Conservation (phyloP, 2,797 vertebrate genomes). For the Acridotheres tristis region DNA sequence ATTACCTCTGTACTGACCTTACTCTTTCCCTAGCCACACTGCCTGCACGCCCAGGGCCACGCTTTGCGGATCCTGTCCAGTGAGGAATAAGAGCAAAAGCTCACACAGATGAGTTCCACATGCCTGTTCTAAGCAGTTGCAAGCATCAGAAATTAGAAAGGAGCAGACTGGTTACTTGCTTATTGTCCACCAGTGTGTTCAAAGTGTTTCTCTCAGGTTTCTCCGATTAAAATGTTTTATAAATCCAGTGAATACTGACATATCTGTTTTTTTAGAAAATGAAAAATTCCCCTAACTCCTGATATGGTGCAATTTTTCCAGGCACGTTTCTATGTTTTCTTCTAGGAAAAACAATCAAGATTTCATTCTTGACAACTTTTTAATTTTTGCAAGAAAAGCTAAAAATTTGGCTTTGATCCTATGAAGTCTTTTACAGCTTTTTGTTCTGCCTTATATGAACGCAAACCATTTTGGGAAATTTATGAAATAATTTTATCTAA, state of each 20-base stretch:
- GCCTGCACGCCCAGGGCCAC: conserved; percentile 57
- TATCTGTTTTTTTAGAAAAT: conserved; percentile 31
- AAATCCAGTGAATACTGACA: conserved; percentile 36
- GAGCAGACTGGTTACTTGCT: conserved; percentile 13
- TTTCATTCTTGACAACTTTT: conserved; percentile 64
- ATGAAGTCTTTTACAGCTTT: conserved; percentile 55
- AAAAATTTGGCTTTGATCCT: conserved; percentile 47
- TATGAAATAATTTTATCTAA: conserved; percentile 54
- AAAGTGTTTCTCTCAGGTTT: conserved; percentile 71
- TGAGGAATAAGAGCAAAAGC: conserved; percentile 5
- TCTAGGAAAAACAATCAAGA: conserved; percentile 52
- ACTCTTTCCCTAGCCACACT: conserved; percentile 49
- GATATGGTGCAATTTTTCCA: conserved; percentile 63
- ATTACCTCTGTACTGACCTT: conserved; percentile 64
- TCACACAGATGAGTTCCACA: background rate
- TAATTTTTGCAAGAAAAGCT: conserved; percentile 63
- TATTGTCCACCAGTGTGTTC: conserved; percentile 39
- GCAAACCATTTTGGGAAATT: conserved; percentile 25
- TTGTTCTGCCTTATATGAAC: conserved; percentile 66
- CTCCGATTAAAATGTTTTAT: conserved; percentile 61
- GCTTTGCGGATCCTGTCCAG: conserved; percentile 15
- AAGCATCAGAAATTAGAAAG: conserved; percentile 15
- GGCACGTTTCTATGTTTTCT: conserved; percentile 67
- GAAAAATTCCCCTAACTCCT: background rate
- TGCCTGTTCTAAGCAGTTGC: background rate